Evolutionary conservation across 2,888 invertebrate species (phyloP), one percentile per base, ranked within the genome.

Genomic region (Kuschelorhynchus macadamiae): DNA sequence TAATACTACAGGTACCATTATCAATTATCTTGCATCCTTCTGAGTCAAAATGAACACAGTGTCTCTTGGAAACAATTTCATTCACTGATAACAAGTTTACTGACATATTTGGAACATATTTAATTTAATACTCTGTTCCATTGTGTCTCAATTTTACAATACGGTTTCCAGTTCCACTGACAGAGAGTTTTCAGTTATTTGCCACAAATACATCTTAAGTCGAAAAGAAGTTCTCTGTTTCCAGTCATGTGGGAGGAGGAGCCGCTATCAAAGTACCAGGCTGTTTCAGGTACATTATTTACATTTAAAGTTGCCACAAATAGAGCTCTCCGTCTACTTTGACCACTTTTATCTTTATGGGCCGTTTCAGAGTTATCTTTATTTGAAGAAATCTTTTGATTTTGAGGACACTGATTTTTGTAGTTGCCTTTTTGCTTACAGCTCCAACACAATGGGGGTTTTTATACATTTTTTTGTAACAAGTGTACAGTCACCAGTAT

Each of bases 51-150:
- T 49, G 47, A 18, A 74, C 71, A 46, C 56, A 42, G 21, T 55
- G 25, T 72, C 73, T 42, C n/a, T n/a, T n/a, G n/a, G n/a, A n/a
- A n/a, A n/a, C n/a, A n/a, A n/a, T n/a, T n/a, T n/a, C n/a, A n/a
- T n/a, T n/a, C n/a, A n/a, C n/a, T n/a, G n/a, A n/a, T n/a, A n/a
- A n/a, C n/a, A n/a, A n/a, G n/a, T n/a, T n/a, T n/a, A n/a, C n/a
- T n/a, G n/a, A n/a, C n/a, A n/a, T n/a, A n/a, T n/a, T 74, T 76
- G 8, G 67, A 61, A 21, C 71, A 68, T 2, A 75, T 65, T 39
- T 60, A 46, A 55, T 68, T 71, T 9, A 76, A 73, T 42, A 74
- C 20, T 57, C 16, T 12, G 11, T 33, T n/a, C 63, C 55, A 63
- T 46, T 33, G 5, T 17, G 47, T 39, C 56, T 55, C 5, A 64